Conservation (phyloP, 2,888 invertebrate species). For the Adineta ricciae region DNA sequence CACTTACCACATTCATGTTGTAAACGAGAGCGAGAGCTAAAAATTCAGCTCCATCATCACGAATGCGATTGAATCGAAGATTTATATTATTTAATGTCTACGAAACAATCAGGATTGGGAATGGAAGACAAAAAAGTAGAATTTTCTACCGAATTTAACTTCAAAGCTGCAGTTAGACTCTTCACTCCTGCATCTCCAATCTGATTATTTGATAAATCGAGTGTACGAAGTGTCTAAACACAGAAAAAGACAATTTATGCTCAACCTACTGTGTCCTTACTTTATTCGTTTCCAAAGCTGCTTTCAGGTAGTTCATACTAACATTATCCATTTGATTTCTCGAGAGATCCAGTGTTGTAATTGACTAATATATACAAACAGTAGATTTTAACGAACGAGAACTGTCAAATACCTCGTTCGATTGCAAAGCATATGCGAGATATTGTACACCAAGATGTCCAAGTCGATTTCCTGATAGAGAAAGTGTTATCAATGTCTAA, state of each 20-base stretch:
- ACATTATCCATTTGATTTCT: neutral
- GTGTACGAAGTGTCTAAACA: neutral
- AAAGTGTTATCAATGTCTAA: neutral
- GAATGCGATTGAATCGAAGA: neutral
- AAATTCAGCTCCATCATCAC: neutral
- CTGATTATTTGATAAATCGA: neutral
- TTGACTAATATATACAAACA: neutral
- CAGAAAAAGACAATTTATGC: neutral
- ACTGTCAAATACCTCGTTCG: neutral
- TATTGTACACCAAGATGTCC: neutral
- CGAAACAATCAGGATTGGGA: neutral
- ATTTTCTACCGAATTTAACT: neutral
- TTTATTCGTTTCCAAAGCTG: neutral
- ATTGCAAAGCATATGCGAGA: neutral
- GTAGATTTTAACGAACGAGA: neutral
- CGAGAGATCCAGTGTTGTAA: neutral
- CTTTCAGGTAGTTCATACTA: neutral
- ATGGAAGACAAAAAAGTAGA: neutral
- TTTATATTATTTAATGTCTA: neutral
- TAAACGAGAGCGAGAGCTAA: neutral
- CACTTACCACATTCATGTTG: neutral
- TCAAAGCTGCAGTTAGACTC: neutral
- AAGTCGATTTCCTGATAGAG: neutral
- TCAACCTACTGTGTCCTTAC: neutral
- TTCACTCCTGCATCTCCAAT: neutral